Base-by-base conservation (phyloP, 2,113 vertebrate genomes). In the Lepus americanus region DNA sequence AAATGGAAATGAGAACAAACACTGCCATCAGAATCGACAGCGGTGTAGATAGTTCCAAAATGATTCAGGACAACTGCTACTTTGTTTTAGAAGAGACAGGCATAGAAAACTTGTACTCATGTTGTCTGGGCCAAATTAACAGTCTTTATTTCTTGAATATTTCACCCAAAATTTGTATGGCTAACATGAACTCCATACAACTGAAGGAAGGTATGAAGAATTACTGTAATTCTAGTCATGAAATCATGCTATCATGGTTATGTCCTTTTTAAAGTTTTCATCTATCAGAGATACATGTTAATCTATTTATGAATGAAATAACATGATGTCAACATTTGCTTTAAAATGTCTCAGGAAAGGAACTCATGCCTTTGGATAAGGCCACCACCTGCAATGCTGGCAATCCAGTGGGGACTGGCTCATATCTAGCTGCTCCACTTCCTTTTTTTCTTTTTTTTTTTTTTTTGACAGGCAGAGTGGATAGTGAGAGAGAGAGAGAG, bases 1-100 rank as follows among this genome's bases (percentile, higher is more conserved):
- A 89, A 94, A 33, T n/a, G 53, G 67, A 96, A 92, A 97, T 44
- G 51, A 94, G 55, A 87, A 77, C 55, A 92, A 96, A 81, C 85
- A 89, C 2, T 83, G n/a, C 59, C 39, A 83, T 83, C 97, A 33
- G 76, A 95, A 53, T 69, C 95, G 69, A 67, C 96, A 95, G 79
- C 4, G 74, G 31, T 92, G 81, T 53, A 80, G 83, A 67, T 76
- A 92, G 95, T 85, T 95, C 87, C 85, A 92, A 96, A 36, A 39
- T 39, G 61, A 76, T 95, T 96, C 25, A 92, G 69, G 31, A 94
- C 9, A 6, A 78, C 33, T 83, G 51, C 87, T 97, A 91, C 51
- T 97, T 73, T 84, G 36, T 10, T 76, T 70, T 70, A 44, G 27
- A 89, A 79, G 70, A 77, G 63, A 77, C 77, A 85, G 39, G 66